Percentiles rank a stretch among this genome's conserved stretches.
These are phyloP conservation scores for Miniopterus natalensis DNA, from an alignment of 2,113 vertebrate species.

Conservation along the genomic window DNA sequence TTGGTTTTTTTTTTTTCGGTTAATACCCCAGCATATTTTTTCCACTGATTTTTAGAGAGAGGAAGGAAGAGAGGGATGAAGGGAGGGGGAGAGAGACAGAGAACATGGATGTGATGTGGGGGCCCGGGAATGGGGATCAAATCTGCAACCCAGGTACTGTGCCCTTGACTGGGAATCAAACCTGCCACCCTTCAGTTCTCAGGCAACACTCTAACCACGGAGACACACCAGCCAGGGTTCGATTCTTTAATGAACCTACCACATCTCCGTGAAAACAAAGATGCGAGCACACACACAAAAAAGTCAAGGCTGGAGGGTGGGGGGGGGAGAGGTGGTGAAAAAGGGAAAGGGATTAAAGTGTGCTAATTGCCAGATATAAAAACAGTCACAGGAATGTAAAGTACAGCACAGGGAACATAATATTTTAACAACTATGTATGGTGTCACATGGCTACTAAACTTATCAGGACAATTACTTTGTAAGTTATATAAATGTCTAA, in stretches of 20 bases:
- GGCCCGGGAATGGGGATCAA: too few relatives aligned
- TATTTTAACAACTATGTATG: background rate
- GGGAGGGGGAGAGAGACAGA: too few relatives aligned
- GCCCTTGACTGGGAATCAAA: too few relatives aligned
- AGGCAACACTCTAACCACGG: too few relatives aligned
- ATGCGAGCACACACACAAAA: background rate
- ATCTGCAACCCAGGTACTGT: too few relatives aligned
- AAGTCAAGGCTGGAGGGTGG: background rate
- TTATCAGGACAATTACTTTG: background rate
- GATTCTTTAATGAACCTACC: conserved; percentile 12
- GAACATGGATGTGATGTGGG: too few relatives aligned
- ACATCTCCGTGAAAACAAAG: conserved; percentile 10
- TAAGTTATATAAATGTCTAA: background rate
- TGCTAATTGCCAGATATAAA: background rate
- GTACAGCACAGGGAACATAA: background rate
- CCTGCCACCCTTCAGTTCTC: too few relatives aligned
- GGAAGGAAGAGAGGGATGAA: too few relatives aligned
- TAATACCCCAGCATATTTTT: too few relatives aligned
- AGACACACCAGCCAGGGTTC: background rate
- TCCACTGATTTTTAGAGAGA: too few relatives aligned
- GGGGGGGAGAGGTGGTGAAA: background rate
- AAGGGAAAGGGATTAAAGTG: background rate
- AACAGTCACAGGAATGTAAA: background rate
- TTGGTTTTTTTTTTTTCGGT: too few relatives aligned
- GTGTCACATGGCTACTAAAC: background rate